These are phyloP conservation scores for Chloroceryle aenea DNA, from an alignment of 2,113 vertebrate genomes.

Conservation along the genomic window DNA sequence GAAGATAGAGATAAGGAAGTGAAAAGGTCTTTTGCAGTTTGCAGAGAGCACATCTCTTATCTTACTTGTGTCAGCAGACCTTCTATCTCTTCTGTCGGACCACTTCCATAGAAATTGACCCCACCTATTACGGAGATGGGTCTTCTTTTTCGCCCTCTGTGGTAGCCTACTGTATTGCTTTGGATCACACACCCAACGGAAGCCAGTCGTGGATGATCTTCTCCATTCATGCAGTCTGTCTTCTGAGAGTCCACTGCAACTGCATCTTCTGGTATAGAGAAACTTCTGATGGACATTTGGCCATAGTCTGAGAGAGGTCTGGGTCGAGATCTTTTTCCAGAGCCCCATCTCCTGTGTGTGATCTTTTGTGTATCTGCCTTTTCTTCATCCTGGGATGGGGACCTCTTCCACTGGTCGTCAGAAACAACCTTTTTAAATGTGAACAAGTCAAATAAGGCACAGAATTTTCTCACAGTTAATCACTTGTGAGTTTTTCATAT, in stretches of 20 bases:
- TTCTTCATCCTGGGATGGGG: conserved; percentile 75
- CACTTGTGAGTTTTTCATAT: background rate
- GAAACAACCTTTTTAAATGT: conserved; percentile 82
- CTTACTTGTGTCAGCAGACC: conserved; percentile 90
- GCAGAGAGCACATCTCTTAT: conserved; percentile 54
- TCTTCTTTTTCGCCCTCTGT: conserved; percentile 76
- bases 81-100: conserved; percentile 81
- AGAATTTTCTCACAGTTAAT: conserved; percentile 22
- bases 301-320: conserved; percentile 94
- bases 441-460: conserved; percentile 78
- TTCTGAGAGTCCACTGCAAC: conserved; percentile 66
- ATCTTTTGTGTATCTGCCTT: conserved; percentile 66
- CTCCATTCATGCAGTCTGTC: conserved; percentile 28
- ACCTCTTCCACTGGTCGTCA: conserved; percentile 76
- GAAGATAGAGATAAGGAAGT: conserved; percentile 63
- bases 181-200: background rate
- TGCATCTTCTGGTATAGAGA: conserved; percentile 89
- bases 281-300: conserved; percentile 82
- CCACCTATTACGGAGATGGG: conserved; percentile 91
- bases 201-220: conserved; percentile 37
- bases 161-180: conserved; percentile 49
- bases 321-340: conserved; percentile 79
- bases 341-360: conserved; percentile 77
- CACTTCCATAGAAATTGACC: conserved; percentile 79
- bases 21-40: conserved; percentile 46